phyloP scores from a whole-genome alignment of 1,140 invertebrate genomes.

The Caenorhabditis brenneri region DNA sequence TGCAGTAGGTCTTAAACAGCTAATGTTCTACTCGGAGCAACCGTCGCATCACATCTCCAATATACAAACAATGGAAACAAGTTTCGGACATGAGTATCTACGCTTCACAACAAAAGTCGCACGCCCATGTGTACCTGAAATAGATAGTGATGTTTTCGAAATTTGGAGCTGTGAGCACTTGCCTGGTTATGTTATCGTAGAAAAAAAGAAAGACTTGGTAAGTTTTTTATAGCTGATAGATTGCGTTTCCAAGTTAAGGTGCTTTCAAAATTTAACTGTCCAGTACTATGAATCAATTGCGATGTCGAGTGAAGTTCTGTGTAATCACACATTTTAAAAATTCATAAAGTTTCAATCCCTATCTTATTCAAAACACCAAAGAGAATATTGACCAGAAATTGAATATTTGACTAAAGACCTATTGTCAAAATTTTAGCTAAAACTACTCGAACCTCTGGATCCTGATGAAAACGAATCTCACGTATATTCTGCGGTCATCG shows the following conservation, averaged over 20 bases:
- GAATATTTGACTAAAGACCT: too few relatives aligned
- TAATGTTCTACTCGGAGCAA: background rate
- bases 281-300: too few relatives aligned
- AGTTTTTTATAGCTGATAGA: background rate
- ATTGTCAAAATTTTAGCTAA: too few relatives aligned
- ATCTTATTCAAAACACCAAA: too few relatives aligned
- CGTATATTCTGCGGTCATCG: background rate
- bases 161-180: background rate
- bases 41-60: background rate
- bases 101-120: background rate
- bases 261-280: too few relatives aligned
- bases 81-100: background rate
- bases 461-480: background rate
- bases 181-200: background rate
- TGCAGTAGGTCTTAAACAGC: background rate
- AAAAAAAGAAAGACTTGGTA: background rate
- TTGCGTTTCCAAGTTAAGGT: too few relatives aligned
- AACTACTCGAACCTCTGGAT: background rate
- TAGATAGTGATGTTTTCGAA: constrained; percentile 6
- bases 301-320: too few relatives aligned
- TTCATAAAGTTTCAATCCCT: too few relatives aligned
- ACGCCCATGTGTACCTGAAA: background rate
- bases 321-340: too few relatives aligned
- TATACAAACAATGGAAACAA: background rate
- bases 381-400: too few relatives aligned